A percentile compares a stretch with the other conserved stretches of the same genome.
These are phyloP conservation scores for Archivesica marissinica DNA, from an alignment of 1,140 invertebrate genomes.

Conservation along the genomic window DNA sequence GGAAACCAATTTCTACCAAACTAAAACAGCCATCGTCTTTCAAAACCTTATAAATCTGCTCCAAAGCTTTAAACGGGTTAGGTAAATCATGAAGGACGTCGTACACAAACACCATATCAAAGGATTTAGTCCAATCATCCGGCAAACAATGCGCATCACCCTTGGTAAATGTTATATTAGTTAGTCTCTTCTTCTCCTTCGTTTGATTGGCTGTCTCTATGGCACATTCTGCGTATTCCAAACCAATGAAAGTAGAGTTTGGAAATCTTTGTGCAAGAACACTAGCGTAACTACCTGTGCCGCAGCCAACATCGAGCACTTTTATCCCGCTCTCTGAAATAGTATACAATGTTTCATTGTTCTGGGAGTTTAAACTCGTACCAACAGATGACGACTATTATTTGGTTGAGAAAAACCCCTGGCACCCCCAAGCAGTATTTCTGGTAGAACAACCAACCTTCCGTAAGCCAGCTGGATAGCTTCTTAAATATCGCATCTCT, in stretches of 20 bases:
- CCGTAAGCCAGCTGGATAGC: too few species aligned
- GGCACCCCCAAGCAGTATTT: too few species aligned
- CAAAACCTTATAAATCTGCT: slow-evolving; percentile 55
- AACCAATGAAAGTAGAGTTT: slow-evolving; percentile 54
- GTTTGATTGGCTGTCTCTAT: slow-evolving; percentile 34
- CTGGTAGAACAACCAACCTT: too few species aligned
- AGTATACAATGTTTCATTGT: too few species aligned
- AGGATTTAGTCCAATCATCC: slow-evolving; percentile 51
- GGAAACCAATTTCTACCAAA: slow-evolving; percentile 64
- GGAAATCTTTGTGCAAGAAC: slow-evolving; percentile 64
- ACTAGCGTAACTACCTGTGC: slow-evolving; percentile 27
- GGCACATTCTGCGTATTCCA: slow-evolving; percentile 28
- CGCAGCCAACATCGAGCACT: slow-evolving; percentile 67
- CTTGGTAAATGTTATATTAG: slow-evolving; percentile 56
- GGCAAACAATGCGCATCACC: slow-evolving; percentile 60
- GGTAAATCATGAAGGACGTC: slow-evolving; percentile 70
- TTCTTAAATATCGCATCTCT: too few species aligned
- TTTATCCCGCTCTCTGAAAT: slow-evolving; percentile 60
- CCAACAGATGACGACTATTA: too few species aligned
- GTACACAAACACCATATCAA: slow-evolving; percentile 63
- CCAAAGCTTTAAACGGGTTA: slow-evolving; percentile 60
- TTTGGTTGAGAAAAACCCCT: too few species aligned
- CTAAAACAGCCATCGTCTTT: slow-evolving; percentile 60
- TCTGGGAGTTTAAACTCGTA: too few species aligned
- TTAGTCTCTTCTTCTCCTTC: slow-evolving; percentile 26